Evolutionary conservation across 1,140 invertebrate genomes (phyloP).

Genomic region (Amyelois transitella): DNA sequence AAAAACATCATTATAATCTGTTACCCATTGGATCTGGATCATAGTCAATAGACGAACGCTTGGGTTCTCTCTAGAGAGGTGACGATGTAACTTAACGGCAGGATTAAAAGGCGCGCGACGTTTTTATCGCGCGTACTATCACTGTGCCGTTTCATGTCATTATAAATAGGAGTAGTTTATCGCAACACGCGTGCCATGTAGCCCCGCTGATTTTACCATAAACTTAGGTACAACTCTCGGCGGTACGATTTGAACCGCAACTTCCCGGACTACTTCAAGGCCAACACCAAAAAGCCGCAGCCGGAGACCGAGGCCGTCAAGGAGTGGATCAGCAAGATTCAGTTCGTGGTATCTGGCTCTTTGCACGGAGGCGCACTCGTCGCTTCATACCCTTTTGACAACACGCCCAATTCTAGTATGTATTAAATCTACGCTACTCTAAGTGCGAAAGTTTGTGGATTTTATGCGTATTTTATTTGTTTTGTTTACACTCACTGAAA

Average conservation of each 20-base stretch:
- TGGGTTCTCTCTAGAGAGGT: too few species aligned
- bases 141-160: too few species aligned
- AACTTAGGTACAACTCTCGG: slow-evolving; percentile 85
- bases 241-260: slow-evolving; percentile 94
- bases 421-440: slow-evolving; percentile 29
- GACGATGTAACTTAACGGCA: too few species aligned
- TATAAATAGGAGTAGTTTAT: too few species aligned
- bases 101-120: too few species aligned
- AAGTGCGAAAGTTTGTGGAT: neutral
- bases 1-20: too few species aligned
- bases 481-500: too few species aligned
- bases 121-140: too few species aligned
- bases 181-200: too few species aligned
- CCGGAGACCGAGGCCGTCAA: slow-evolving; percentile 97
- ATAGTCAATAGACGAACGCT: too few species aligned
- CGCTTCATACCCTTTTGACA: slow-evolving; percentile 94
- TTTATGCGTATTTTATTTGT: neutral
- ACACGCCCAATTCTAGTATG: slow-evolving; percentile 93
- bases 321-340: slow-evolving; percentile 93
- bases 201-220: neutral
- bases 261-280: slow-evolving; percentile 94
- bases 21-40: neutral
- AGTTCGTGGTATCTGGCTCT: slow-evolving; percentile 93
- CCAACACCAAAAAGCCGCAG: slow-evolving; percentile 88
- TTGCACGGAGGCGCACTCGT: slow-evolving; percentile 94